Evolutionary conservation across 1,140 invertebrate genomes (phyloP).

Genomic region (Trichonephila clavipes): DNA sequence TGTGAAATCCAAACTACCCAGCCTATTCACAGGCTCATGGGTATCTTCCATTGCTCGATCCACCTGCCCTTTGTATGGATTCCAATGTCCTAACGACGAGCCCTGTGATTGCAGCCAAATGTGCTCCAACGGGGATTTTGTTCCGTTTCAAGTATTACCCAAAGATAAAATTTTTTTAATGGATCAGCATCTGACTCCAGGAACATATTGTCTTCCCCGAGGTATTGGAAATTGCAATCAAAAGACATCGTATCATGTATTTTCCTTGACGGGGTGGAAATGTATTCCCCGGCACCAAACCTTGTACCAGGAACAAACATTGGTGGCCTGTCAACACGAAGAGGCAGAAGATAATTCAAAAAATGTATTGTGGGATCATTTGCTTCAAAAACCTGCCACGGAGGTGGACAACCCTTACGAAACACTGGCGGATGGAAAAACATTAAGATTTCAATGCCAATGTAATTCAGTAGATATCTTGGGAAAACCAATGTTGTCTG

Average conservation of each 20-base stretch:
- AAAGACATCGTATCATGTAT: background rate
- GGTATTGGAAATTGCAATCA: background rate
- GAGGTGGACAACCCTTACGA: too few relatives aligned
- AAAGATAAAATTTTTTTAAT: background rate
- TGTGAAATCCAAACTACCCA: background rate
- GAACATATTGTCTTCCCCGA: constrained; percentile 14
- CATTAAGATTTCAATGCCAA: background rate
- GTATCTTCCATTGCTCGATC: too few relatives aligned
- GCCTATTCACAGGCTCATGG: background rate
- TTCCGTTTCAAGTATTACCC: background rate
- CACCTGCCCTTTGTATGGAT: too few relatives aligned
- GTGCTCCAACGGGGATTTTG: background rate
- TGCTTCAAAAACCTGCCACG: too few relatives aligned
- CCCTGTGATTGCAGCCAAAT: too few relatives aligned
- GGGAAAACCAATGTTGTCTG: too few relatives aligned
- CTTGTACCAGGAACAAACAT: background rate
- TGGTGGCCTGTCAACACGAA: too few relatives aligned
- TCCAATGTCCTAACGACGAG: too few relatives aligned
- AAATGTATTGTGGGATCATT: too few relatives aligned
- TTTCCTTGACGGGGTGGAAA: constrained; percentile 26
- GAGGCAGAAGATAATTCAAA: too few relatives aligned
- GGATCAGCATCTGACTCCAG: background rate
- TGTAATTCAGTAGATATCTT: background rate
- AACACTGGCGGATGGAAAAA: background rate
- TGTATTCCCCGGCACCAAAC: background rate